Percentiles rank a stretch among this genome's conserved stretches.
Evolutionary conservation across 2,888 invertebrate genomes (phyloP).

Genomic region (Smittia aterrima): DNA sequence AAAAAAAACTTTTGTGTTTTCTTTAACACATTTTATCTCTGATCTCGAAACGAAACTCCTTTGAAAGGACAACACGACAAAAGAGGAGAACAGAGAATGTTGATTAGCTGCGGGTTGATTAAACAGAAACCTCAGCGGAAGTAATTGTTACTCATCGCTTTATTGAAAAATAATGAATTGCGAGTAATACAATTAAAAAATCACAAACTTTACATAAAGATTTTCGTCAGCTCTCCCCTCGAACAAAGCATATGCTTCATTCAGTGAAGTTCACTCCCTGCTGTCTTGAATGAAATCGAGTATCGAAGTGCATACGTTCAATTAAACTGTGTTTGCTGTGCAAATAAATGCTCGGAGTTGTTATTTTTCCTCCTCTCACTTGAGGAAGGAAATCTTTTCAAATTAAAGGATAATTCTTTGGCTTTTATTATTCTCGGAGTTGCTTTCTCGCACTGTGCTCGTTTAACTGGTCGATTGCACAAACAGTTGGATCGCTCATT

Average conservation of each 20-base stretch:
- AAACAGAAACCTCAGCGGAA: slow-evolving; percentile 9
- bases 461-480: slow-evolving; percentile 30
- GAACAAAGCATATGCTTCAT: slow-evolving; percentile 17
- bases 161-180: slow-evolving; percentile 19
- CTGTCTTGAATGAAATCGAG: slow-evolving; percentile 1
- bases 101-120: slow-evolving; percentile 21
- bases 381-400: slow-evolving; percentile 29
- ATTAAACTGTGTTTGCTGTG: slow-evolving; percentile 40
- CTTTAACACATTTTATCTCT: background rate
- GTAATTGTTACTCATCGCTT: background rate
- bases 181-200: slow-evolving; percentile 40
- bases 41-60: background rate
- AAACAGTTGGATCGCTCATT: slow-evolving; percentile 31
- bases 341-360: slow-evolving; percentile 29
- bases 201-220: slow-evolving; percentile 5
- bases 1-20: background rate
- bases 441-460: background rate
- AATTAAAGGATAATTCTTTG: slow-evolving; percentile 39
- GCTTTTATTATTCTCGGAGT: slow-evolving; percentile 16
- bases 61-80: background rate
- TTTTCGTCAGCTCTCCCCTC: slow-evolving; percentile 25
- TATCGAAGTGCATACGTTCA: slow-evolving; percentile 41
- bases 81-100: background rate
- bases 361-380: slow-evolving; percentile 24
- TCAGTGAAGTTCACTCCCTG: slow-evolving; percentile 36